Evolutionary conservation across 2,888 invertebrate species (phyloP).

Genomic region (Thereva nobilitata): DNA sequence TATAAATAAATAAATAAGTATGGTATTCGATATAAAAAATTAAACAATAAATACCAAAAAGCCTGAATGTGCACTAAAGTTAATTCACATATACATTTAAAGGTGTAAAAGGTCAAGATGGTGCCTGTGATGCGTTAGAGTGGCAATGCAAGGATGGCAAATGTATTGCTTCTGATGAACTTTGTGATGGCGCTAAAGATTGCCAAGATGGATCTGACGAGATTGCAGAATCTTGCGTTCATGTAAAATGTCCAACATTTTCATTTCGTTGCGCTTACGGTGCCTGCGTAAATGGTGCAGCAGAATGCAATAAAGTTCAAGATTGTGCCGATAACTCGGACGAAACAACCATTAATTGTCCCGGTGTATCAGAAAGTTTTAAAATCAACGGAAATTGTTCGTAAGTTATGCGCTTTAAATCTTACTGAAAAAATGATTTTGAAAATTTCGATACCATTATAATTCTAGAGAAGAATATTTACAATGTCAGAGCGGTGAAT

Average conservation of each 20-base stretch:
- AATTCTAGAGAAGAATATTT: not conserved
- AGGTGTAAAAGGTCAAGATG: not conserved
- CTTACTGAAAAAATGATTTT: not conserved
- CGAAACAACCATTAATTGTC: slow-evolving; percentile 38
- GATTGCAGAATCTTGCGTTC: slow-evolving; percentile 48
- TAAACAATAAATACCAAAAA: too few species aligned
- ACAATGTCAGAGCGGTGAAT: slow-evolving; percentile 44
- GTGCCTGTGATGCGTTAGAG: slow-evolving; percentile 44
- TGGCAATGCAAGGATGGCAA: slow-evolving; percentile 50
- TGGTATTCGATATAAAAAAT: too few species aligned
- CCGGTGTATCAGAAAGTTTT: slow-evolving; percentile 1
- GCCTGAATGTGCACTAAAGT: too few species aligned
- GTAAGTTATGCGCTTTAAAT: slow-evolving; percentile 37
- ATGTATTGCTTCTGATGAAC: slow-evolving; percentile 47
- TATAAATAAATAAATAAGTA: too few species aligned
- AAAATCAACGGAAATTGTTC: slow-evolving; percentile 38
- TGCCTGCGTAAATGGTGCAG: slow-evolving; percentile 45
- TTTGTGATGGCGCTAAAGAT: slow-evolving; percentile 50
- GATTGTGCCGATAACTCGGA: slow-evolving; percentile 48
- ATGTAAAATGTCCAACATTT: slow-evolving; percentile 59
- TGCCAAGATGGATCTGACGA: slow-evolving; percentile 54
- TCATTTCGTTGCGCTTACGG: slow-evolving; percentile 56
- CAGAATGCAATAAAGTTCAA: slow-evolving; percentile 42
- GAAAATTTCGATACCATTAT: not conserved
- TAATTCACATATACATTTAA: too few species aligned